phyloP scores from a whole-genome alignment of 2,888 invertebrate genomes.

The Ichneumoninae sp. region DNA sequence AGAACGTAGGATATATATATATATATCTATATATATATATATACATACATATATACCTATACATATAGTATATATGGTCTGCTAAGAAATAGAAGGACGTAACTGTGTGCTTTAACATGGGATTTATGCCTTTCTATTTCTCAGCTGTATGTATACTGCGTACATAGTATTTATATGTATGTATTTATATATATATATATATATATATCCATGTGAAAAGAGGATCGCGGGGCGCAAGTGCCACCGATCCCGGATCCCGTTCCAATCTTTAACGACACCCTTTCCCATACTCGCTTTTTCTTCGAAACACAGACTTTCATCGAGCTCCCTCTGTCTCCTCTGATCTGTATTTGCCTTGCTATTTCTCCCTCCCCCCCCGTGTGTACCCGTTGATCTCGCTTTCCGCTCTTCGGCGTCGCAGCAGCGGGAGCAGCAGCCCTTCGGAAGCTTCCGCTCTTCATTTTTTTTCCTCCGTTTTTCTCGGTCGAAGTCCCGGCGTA shows the following conservation, averaged over 20 bases:
- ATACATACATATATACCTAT: not conserved
- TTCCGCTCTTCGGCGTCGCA: slow-evolving; percentile 30
- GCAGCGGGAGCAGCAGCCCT: slow-evolving; percentile 28
- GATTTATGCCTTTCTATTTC: not conserved
- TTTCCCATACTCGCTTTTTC: slow-evolving; percentile 14
- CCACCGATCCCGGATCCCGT: slow-evolving; percentile 51
- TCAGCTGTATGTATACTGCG: not conserved
- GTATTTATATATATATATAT: not conserved
- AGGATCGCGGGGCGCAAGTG: slow-evolving; percentile 58
- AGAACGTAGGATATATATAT: slow-evolving; percentile 42
- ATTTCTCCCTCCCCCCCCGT: slow-evolving; percentile 21
- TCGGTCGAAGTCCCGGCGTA: not conserved
- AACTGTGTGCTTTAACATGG: not conserved
- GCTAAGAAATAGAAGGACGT: not conserved
- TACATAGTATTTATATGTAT: not conserved
- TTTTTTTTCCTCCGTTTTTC: slow-evolving; percentile 12
- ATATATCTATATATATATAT: not conserved
- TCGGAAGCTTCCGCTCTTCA: slow-evolving; percentile 17
- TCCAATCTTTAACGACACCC: slow-evolving; percentile 48
- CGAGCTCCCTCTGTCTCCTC: slow-evolving; percentile 29
- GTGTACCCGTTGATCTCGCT: slow-evolving; percentile 55
- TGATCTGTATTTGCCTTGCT: slow-evolving; percentile 31
- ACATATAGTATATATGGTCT: not conserved
- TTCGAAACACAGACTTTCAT: slow-evolving; percentile 33
- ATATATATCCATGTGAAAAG: slow-evolving; percentile 1